A percentile compares a stretch with the other conserved stretches of the same genome.
These are phyloP conservation scores for Paedocypris micromegethes DNA, from an alignment of 2,797 vertebrate genomes.

Conservation along the genomic window DNA sequence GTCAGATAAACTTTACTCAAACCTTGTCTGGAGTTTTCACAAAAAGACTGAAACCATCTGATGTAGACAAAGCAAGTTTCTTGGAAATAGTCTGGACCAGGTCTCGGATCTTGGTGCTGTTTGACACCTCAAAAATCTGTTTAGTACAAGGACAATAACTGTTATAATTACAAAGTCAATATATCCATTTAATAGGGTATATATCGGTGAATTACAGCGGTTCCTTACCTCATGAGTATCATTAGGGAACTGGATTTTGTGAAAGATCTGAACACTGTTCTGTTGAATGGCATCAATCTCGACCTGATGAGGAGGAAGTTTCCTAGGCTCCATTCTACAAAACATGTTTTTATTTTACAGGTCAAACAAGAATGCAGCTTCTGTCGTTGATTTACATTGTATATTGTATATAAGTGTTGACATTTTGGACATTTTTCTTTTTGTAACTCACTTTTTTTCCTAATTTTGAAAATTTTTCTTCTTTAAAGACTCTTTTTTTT, in stretches of 20 bases:
- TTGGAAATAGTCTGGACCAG: constrained; percentile 72
- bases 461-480: too few relatives aligned
- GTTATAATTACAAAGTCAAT: too few relatives aligned
- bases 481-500: too few relatives aligned
- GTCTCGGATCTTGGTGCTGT: constrained; percentile 75
- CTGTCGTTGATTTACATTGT: too few relatives aligned
- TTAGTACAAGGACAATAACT: not conserved
- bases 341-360: too few relatives aligned
- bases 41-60: constrained; percentile 91
- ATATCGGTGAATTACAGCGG: not conserved
- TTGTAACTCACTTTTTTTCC: too few relatives aligned
- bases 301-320: constrained; percentile 84
- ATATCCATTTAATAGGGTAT: too few relatives aligned
- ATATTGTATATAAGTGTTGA: too few relatives aligned
- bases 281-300: constrained; percentile 87
- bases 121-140: constrained; percentile 80
- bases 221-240: constrained; percentile 74
- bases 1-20: not conserved
- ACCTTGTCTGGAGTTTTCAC: constrained; percentile 92
- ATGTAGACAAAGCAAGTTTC: constrained; percentile 73
- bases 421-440: too few relatives aligned
- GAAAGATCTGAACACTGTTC: constrained; percentile 80
- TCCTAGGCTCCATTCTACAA: constrained; percentile 82
- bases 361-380: too few relatives aligned
- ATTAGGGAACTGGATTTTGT: constrained; percentile 87